Conservation (phyloP, 2,113 vertebrate species). For the Thamnaconus septentrionalis region DNA sequence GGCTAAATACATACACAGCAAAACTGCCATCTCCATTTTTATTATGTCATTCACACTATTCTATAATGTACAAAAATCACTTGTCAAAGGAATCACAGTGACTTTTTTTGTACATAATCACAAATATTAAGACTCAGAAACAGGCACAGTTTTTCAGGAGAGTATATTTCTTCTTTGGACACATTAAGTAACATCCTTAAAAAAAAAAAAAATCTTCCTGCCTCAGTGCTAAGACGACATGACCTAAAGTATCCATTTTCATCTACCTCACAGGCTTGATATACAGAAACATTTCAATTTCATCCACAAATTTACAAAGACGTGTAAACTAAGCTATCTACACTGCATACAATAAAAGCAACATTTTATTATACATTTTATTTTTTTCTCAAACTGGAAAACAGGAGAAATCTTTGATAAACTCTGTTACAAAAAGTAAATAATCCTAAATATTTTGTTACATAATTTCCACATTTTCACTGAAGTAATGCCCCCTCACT, state of each 20-base stretch:
- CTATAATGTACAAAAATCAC: too few relatives aligned
- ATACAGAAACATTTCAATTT: slow-evolving; percentile 10
- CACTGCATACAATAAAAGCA: slow-evolving; percentile 39
- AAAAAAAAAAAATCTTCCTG: slow-evolving; percentile 20
- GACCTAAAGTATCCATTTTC: slow-evolving; percentile 3
- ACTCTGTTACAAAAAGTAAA: slow-evolving; percentile 32
- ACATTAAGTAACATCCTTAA: neutral
- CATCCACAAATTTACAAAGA: slow-evolving; percentile 38
- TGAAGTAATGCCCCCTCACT: slow-evolving; percentile 68
- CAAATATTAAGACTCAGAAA: slow-evolving; percentile 27
- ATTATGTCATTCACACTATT: too few relatives aligned
- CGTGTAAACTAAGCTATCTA: slow-evolving; percentile 38
- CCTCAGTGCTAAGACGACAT: slow-evolving; percentile 11
- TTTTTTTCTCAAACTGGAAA: neutral
- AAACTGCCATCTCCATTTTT: too few relatives aligned
- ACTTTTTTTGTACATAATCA: too few relatives aligned
- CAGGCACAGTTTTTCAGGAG: slow-evolving; percentile 26
- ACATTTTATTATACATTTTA: slow-evolving; percentile 26
- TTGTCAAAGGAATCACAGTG: too few relatives aligned
- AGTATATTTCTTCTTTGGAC: slow-evolving; percentile 51
- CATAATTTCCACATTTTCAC: slow-evolving; percentile 31
- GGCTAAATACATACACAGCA: too few relatives aligned
- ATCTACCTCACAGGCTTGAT: slow-evolving; percentile 23
- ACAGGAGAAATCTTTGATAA: slow-evolving; percentile 31
- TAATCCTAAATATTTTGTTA: slow-evolving; percentile 26